Conservation (phyloP, 2,113 vertebrate species). For the Dromas ardeola region DNA sequence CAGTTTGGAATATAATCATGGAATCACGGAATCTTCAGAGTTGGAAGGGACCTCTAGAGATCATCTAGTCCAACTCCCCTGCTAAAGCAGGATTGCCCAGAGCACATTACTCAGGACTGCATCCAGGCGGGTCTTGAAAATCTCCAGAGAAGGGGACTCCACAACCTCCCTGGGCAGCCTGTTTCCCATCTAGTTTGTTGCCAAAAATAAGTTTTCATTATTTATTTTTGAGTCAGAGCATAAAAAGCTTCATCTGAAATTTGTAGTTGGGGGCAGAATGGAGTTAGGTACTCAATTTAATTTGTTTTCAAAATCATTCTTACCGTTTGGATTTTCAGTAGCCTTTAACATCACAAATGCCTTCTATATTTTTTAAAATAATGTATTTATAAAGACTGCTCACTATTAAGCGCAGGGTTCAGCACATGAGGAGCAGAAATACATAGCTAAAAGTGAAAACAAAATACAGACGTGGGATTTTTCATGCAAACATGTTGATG, state of each 20-base stretch:
- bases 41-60: no score
- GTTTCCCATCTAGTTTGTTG: neutral
- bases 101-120: no score
- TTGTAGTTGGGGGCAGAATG: neutral
- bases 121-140: no score
- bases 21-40: no score
- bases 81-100: no score
- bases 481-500: neutral
- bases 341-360: neutral
- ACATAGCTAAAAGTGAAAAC: neutral
- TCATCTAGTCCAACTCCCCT: no score
- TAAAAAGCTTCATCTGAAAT: neutral
- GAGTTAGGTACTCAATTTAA: neutral
- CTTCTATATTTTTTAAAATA: neutral
- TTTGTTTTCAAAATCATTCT: neutral
- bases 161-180: no score
- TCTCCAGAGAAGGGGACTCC: no score
- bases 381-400: neutral
- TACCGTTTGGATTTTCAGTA: neutral
- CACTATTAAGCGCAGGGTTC: neutral
- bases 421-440: neutral
- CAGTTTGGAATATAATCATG: neutral
- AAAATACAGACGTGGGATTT: neutral
- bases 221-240: neutral
- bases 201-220: neutral